Conservation (phyloP, 2,888 invertebrate genomes). For the Hylaea fasciaria region DNA sequence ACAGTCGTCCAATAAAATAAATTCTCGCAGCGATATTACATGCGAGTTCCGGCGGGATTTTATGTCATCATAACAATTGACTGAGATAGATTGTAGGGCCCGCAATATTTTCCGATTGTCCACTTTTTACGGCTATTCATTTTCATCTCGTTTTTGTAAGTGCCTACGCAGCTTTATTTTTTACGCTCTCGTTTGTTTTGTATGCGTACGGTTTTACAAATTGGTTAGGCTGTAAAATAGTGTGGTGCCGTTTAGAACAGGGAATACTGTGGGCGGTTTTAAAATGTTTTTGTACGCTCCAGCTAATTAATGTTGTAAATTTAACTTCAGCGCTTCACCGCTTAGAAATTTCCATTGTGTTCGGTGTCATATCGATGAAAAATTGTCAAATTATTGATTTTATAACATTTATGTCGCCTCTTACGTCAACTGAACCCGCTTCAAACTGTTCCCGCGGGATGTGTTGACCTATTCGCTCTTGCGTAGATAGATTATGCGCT, state of each 20-base stretch:
- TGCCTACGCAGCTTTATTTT: slow-evolving; percentile 27
- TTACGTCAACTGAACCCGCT: too few relatives aligned
- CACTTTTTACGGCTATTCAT: slow-evolving; percentile 43
- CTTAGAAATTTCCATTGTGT: too few relatives aligned
- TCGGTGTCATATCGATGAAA: too few relatives aligned
- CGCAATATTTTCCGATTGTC: slow-evolving; percentile 43
- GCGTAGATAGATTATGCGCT: too few relatives aligned
- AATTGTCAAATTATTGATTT: too few relatives aligned
- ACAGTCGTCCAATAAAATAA: slow-evolving; percentile 28
- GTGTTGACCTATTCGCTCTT: too few relatives aligned
- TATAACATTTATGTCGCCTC: too few relatives aligned
- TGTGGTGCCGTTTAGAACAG: not conserved
- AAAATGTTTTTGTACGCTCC: too few relatives aligned
- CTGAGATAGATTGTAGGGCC: slow-evolving; percentile 45
- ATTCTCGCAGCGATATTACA: slow-evolving; percentile 24
- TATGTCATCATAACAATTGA: slow-evolving; percentile 47
- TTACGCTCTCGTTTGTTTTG: slow-evolving; percentile 24
- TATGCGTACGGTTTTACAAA: slow-evolving; percentile 21
- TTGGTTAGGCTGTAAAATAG: slow-evolving; percentile 10
- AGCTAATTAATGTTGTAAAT: too few relatives aligned
- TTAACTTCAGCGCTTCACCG: too few relatives aligned
- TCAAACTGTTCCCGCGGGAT: too few relatives aligned
- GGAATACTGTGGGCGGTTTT: too few relatives aligned
- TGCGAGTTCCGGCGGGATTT: slow-evolving; percentile 36
- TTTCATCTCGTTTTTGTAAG: slow-evolving; percentile 39